Percentiles rank a stretch among this genome's conserved stretches.
phyloP scores from a whole-genome alignment of 53 echinoderm and acorn worm genomes.

The Henricia sp. region DNA sequence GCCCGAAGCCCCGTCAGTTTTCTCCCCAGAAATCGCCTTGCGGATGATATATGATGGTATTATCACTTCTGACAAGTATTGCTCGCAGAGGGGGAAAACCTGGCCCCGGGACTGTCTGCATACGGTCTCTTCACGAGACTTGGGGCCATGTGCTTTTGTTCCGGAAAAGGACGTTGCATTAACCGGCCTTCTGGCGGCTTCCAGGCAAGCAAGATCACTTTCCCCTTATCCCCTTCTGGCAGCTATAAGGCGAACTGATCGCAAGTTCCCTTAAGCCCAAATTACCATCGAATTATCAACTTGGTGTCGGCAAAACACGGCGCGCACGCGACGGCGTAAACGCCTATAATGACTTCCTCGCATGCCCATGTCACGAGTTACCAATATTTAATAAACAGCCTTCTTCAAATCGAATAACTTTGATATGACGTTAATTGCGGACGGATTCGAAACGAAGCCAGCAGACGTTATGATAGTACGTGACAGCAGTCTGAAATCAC shows the following conservation, averaged over 20 bases:
- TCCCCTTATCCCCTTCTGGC: no score
- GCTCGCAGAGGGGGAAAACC: slow-evolving; percentile 13
- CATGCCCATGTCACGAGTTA: slow-evolving; percentile 12
- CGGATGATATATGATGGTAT: slow-evolving; percentile 53
- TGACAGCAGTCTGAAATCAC: slow-evolving; percentile 14
- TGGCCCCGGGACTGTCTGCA: slow-evolving; percentile 2
- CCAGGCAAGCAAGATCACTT: slow-evolving; percentile 22
- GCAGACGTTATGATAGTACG: background rate
- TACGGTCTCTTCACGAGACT: slow-evolving; percentile 30
- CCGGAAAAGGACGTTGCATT: slow-evolving; percentile 26
- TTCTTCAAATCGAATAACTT: slow-evolving; percentile 53
- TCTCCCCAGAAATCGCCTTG: slow-evolving; percentile 37
- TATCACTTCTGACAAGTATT: slow-evolving; percentile 54
- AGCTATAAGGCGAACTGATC: no score
- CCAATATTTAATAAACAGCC: slow-evolving; percentile 41
- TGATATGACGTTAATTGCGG: slow-evolving; percentile 21
- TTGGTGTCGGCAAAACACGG: slow-evolving; percentile 2
- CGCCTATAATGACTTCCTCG: slow-evolving; percentile 18
- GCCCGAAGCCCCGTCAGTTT: slow-evolving; percentile 21
- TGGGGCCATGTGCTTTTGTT: slow-evolving; percentile 42
- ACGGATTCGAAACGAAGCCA: background rate
- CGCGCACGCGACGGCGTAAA: slow-evolving; percentile 43
- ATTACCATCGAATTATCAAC: slow-evolving; percentile 45
- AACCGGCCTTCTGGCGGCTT: slow-evolving; percentile 43
- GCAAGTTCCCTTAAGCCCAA: slow-evolving; percentile 1